These are phyloP conservation scores for Lepus townsendii DNA, from an alignment of 2,797 vertebrate species.

Conservation along the genomic window DNA sequence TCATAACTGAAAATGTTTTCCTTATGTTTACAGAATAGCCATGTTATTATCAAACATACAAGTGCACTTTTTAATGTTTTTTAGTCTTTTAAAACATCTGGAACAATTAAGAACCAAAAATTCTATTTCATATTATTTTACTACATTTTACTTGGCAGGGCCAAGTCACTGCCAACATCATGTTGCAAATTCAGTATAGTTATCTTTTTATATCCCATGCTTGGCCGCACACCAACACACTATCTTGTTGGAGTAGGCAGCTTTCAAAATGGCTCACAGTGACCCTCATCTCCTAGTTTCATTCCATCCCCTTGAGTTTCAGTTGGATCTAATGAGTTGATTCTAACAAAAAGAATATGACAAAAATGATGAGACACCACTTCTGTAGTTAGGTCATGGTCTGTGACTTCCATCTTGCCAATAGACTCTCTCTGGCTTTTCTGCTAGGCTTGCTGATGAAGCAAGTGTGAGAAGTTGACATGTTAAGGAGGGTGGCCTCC, in stretches of 20 bases:
- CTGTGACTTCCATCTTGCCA: not conserved
- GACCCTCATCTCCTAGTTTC: not conserved
- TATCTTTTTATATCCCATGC: not conserved
- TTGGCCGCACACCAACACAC: not conserved
- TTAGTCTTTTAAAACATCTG: conserved; percentile 28
- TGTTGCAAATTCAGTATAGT: not conserved
- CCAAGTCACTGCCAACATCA: not conserved
- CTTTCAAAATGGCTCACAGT: not conserved
- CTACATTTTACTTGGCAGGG: conserved; percentile 38
- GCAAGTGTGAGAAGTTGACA: not conserved
- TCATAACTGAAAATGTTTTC: conserved; percentile 7
- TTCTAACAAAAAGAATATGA: not conserved
- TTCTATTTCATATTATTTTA: not conserved
- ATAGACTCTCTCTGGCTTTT: not conserved
- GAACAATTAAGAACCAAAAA: conserved; percentile 25
- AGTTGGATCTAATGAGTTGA: not conserved
- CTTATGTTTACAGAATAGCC: not conserved
- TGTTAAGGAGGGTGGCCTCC: not conserved
- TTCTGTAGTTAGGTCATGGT: not conserved
- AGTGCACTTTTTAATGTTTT: conserved; percentile 1
- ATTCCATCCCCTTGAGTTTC: not conserved
- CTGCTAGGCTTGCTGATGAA: not conserved
- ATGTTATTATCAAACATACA: conserved; percentile 20
- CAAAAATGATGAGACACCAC: not conserved
- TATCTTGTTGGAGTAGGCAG: not conserved